Evolutionary conservation across 1,140 invertebrate species (phyloP).

Genomic region (Hypsibius dujardini): DNA sequence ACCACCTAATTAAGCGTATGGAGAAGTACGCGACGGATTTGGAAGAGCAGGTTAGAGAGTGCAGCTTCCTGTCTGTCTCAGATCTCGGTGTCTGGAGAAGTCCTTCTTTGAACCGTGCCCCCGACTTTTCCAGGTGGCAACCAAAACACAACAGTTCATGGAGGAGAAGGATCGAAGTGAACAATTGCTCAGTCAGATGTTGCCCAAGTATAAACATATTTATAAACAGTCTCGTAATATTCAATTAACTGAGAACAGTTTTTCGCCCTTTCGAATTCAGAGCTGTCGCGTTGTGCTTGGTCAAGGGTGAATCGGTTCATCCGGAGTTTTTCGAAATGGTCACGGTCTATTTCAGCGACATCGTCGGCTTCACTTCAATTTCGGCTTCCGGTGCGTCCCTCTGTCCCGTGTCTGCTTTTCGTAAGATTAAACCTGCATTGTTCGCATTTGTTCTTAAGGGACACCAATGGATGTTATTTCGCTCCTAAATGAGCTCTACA

Average conservation of each 20-base stretch:
- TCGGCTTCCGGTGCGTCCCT: constrained; percentile 66
- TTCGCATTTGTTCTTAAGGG: too few species aligned
- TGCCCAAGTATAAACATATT: constrained; percentile 50
- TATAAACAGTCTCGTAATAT: too few species aligned
- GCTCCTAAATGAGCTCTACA: constrained; percentile 34
- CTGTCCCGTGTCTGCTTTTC: too few species aligned
- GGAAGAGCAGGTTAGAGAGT: constrained; percentile 62
- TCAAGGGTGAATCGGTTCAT: background rate
- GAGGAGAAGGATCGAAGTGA: constrained; percentile 94
- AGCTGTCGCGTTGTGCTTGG: constrained; percentile 1
- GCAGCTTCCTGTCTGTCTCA: too few species aligned
- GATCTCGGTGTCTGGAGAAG: too few species aligned
- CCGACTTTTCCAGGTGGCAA: too few species aligned
- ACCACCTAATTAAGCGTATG: constrained; percentile 60
- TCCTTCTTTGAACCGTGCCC: too few species aligned
- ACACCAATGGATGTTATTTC: constrained; percentile 32
- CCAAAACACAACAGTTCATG: constrained; percentile 68
- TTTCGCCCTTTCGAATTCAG: background rate
- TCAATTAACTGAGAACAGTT: too few species aligned
- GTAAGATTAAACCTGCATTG: too few species aligned
- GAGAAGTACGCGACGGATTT: constrained; percentile 72
- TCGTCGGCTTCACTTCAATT: constrained; percentile 57
- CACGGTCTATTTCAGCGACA: constrained; percentile 62
- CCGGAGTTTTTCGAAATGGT: constrained; percentile 45
- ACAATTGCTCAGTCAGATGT: constrained; percentile 69